Conservation (phyloP, 2,113 vertebrate genomes). For the Corythoichthys intestinalis region DNA sequence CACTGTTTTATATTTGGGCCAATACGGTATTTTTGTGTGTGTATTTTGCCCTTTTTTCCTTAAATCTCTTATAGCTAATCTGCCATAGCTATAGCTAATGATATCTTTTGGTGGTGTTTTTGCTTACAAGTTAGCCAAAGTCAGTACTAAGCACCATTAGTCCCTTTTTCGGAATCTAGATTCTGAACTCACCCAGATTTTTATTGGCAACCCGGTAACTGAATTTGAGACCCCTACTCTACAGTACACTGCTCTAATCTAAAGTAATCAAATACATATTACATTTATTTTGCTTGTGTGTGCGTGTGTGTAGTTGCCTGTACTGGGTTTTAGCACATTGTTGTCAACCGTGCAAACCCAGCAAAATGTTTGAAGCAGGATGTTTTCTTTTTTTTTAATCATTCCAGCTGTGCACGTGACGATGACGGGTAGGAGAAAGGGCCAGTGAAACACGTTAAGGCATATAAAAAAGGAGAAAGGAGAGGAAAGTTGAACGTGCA, state of each 20-base stretch:
- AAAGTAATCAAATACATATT: neutral
- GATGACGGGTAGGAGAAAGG: neutral
- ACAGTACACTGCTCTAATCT: neutral
- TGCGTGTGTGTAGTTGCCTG: neutral
- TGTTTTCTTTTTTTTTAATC: neutral
- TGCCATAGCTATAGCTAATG: too few species aligned
- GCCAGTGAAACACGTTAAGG: conserved; percentile 24
- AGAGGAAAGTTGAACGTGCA: conserved; percentile 54
- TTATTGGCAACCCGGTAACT: neutral
- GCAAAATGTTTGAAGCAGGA: neutral
- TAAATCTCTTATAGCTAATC: too few species aligned
- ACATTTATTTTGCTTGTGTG: neutral
- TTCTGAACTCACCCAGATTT: neutral
- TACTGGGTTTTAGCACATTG: neutral
- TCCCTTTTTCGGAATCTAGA: neutral
- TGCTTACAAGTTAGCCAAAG: neutral
- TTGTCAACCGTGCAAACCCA: neutral
- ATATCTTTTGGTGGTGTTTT: neutral
- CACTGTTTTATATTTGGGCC: too few species aligned
- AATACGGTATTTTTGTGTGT: too few species aligned
- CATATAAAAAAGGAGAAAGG: conserved; percentile 50
- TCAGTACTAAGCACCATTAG: neutral
- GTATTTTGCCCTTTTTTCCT: too few species aligned
- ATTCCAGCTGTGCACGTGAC: conserved; percentile 24
- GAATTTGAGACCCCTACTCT: too few species aligned